Evolutionary conservation across 2,888 invertebrate genomes (phyloP).

Genomic region (Drosophila testacea): DNA sequence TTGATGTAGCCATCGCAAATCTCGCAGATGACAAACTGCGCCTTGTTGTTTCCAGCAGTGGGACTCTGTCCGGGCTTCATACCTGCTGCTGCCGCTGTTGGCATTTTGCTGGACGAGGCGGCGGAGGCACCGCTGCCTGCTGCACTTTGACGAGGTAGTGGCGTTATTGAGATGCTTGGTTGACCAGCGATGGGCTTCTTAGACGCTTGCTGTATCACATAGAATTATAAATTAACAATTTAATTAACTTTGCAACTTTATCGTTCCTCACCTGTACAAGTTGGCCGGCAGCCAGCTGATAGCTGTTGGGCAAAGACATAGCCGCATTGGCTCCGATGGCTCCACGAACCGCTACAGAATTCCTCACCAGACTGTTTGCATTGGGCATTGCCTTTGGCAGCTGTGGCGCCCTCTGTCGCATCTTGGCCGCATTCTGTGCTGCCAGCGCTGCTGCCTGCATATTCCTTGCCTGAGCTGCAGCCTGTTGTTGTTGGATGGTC

Average conservation of each 20-base stretch:
- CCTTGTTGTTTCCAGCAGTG: conserved; percentile 87
- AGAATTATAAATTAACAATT: not conserved
- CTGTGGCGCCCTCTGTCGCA: conserved; percentile 82
- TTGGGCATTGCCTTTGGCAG: conserved; percentile 72
- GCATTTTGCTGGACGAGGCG: conserved; percentile 84
- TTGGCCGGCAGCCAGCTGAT: conserved; percentile 83
- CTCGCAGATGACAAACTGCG: conserved; percentile 96
- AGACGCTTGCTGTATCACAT: conserved; percentile 57
- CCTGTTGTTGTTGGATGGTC: conserved; percentile 84
- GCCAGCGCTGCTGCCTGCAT: conserved; percentile 83
- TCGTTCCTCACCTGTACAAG: conserved; percentile 80
- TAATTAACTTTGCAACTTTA: not conserved
- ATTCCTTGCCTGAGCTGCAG: conserved; percentile 81
- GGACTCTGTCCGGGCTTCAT: conserved; percentile 86
- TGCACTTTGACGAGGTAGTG: conserved; percentile 91
- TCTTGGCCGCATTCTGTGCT: conserved; percentile 83
- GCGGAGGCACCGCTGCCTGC: conserved; percentile 85
- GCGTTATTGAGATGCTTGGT: conserved; percentile 96
- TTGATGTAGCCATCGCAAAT: conserved; percentile 99
- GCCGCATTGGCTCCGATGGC: conserved; percentile 81
- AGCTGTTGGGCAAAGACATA: conserved; percentile 84
- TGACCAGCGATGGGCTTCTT: conserved; percentile 86
- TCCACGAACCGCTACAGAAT: conserved; percentile 78
- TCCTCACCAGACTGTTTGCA: conserved; percentile 72
- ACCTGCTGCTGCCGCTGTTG: conserved; percentile 79